Percentiles rank a stretch among this genome's conserved stretches.
Evolutionary conservation across 2,888 invertebrate genomes (phyloP).

Genomic region (Ligdia adustata): DNA sequence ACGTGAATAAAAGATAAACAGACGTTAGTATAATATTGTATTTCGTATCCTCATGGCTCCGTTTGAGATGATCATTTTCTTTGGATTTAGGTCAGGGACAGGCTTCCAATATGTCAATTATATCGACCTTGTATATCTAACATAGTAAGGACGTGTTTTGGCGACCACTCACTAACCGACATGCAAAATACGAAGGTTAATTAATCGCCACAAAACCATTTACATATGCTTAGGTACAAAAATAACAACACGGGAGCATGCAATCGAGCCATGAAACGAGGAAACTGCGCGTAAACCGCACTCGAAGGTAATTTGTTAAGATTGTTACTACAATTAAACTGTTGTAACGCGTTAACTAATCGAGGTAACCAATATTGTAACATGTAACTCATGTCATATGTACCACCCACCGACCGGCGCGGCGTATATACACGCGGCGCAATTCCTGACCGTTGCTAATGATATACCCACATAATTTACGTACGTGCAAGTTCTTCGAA

Average conservation of each 20-base stretch:
- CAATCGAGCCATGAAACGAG: constrained; percentile 17
- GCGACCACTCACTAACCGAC: too few relatives aligned
- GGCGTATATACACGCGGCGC: too few relatives aligned
- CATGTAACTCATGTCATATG: not conserved
- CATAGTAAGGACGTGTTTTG: too few relatives aligned
- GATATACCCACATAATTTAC: not conserved
- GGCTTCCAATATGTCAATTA: too few relatives aligned
- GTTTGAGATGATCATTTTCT: too few relatives aligned
- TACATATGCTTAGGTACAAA: constrained; percentile 4
- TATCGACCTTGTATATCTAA: too few relatives aligned
- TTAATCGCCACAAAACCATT: constrained; percentile 10
- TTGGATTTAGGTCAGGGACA: too few relatives aligned
- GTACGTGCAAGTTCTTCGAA: constrained; percentile 1
- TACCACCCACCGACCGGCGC: too few relatives aligned
- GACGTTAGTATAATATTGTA: too few relatives aligned
- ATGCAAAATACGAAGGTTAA: constrained; percentile 9
- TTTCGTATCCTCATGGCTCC: too few relatives aligned
- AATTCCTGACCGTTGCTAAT: constrained; percentile 1
- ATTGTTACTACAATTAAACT: constrained; percentile 12
- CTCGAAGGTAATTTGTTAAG: constrained; percentile 3
- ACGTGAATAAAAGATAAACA: too few relatives aligned
- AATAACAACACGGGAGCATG: constrained; percentile 11
- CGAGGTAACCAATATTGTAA: constrained; percentile 1
- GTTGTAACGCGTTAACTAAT: constrained; percentile 8
- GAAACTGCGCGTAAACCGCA: constrained; percentile 13